phyloP scores from a whole-genome alignment of 2,888 invertebrate species.

The Chymomyza caudatula region DNA sequence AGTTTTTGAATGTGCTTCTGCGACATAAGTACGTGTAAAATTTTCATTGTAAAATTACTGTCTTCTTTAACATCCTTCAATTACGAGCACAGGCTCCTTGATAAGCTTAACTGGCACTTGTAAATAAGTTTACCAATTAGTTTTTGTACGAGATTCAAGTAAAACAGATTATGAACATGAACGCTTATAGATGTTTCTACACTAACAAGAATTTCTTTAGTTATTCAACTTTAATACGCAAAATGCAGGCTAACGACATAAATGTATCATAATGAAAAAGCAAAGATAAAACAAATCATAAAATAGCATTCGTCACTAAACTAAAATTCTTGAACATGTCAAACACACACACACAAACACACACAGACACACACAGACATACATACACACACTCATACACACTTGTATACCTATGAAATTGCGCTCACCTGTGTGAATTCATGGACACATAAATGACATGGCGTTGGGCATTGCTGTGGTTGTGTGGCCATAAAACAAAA shows the following conservation, averaged over 20 bases:
- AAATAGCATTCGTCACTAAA: slow-evolving; percentile 22
- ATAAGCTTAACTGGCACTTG: too few species aligned
- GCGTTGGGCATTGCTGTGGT: slow-evolving; percentile 56
- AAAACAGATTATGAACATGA: too few species aligned
- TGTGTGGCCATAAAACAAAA: slow-evolving; percentile 62
- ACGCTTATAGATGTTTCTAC: too few species aligned
- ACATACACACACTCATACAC: not conserved
- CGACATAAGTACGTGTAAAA: too few species aligned
- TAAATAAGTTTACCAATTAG: too few species aligned
- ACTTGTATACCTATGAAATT: not conserved
- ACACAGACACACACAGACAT: not conserved
- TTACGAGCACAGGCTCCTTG: too few species aligned
- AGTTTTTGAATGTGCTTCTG: too few species aligned
- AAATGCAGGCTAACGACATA: slow-evolving; percentile 65
- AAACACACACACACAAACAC: slow-evolving; percentile 16
- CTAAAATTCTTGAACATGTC: slow-evolving; percentile 36
- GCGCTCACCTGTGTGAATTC: slow-evolving; percentile 53
- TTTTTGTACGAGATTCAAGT: too few species aligned
- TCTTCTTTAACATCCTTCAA: too few species aligned
- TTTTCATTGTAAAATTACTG: too few species aligned
- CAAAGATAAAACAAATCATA: slow-evolving; percentile 50
- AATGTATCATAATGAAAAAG: slow-evolving; percentile 49
- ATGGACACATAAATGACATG: slow-evolving; percentile 61
- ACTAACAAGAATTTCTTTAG: too few species aligned
- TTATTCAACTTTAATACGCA: not conserved